Evolutionary conservation across 2,113 vertebrate genomes (phyloP), one percentile per base, ranked within the genome.

Genomic region (Aegithalos caudatus): DNA sequence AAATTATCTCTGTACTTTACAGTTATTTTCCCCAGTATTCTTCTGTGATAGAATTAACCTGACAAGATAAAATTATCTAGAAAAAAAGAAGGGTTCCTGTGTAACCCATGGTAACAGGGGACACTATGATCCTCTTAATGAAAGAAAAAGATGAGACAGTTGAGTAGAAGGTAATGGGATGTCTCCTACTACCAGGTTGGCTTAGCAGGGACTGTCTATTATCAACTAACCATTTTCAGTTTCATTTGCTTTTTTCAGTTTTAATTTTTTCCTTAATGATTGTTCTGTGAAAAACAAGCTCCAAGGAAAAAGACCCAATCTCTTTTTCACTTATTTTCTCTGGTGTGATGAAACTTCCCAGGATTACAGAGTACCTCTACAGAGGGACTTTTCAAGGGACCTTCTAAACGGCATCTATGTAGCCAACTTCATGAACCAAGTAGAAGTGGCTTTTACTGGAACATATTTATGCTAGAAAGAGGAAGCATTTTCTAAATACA

Each of bases 1-100:
- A 94, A 87, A 94, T 45, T 10, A 84, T 72, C 66, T 95, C 57
- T 72, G 45, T n/a, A 85, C 44, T 89, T 91, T 28, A 69, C 66
- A 86, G 42, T 56, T 94, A 51, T 82, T 85, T 91, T 35, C 61
- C 29, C 42, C 45, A 88, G 42, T 25, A 74, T 76, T 84, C n/a
- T 81, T 78, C 31, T 58, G 54, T 77, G 50, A 54, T 48, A 94
- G 78, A 89, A 85, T 72, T 67, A 91, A 91, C 35, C 38, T 53
- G 50, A 82, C 45, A 91, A 91, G 61, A 80, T 35, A 77, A 88
- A 77, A 31, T 57, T 64, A 89, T 69, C 51, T 64, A 31, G 21
- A 50, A 79, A 78, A 74, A 87, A 89, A 85, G 28, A 74, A 65
- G 38, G 18, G 37, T 56, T 88, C 21, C 53, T 74, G 22, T 1